Evolutionary conservation across 2,888 invertebrate genomes (phyloP).

Genomic region (Sicus ferrugineus): DNA sequence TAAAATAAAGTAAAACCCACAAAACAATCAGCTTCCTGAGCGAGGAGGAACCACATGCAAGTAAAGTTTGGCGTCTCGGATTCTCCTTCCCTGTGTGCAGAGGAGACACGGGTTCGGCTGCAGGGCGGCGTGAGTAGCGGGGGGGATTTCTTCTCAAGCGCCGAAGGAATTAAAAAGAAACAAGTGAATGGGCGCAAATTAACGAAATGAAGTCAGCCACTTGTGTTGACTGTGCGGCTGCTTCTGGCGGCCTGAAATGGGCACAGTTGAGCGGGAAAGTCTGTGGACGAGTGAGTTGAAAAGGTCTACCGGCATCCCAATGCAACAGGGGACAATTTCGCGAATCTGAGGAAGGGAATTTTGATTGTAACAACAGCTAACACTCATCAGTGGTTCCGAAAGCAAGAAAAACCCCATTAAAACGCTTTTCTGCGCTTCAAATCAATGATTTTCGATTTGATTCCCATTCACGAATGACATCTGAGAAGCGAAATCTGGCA

Average conservation of each 20-base stretch:
- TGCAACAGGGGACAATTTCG: too few species aligned
- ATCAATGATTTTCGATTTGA: too few species aligned
- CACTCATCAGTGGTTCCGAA: too few species aligned
- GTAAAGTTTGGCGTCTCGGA: too few species aligned
- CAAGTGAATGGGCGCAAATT: not conserved
- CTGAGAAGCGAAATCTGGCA: too few species aligned
- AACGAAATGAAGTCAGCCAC: not conserved
- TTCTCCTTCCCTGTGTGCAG: not conserved
- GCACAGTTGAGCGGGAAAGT: not conserved
- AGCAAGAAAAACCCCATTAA: too few species aligned
- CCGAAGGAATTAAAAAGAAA: not conserved
- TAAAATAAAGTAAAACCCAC: slow-evolving; percentile 1
- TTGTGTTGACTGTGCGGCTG: not conserved
- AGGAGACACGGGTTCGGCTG: not conserved
- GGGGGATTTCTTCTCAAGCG: not conserved
- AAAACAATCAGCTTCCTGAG: slow-evolving; percentile 12
- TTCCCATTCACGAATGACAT: too few species aligned
- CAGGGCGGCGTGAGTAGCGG: not conserved
- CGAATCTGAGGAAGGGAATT: too few species aligned
- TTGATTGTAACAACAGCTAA: too few species aligned
- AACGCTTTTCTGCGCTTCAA: too few species aligned
- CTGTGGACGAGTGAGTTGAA: not conserved
- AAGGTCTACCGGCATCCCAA: too few species aligned
- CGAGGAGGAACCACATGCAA: not conserved
- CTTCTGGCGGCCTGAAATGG: not conserved